phyloP scores from a whole-genome alignment of 2,113 vertebrate species.

The Saguinus midas region DNA sequence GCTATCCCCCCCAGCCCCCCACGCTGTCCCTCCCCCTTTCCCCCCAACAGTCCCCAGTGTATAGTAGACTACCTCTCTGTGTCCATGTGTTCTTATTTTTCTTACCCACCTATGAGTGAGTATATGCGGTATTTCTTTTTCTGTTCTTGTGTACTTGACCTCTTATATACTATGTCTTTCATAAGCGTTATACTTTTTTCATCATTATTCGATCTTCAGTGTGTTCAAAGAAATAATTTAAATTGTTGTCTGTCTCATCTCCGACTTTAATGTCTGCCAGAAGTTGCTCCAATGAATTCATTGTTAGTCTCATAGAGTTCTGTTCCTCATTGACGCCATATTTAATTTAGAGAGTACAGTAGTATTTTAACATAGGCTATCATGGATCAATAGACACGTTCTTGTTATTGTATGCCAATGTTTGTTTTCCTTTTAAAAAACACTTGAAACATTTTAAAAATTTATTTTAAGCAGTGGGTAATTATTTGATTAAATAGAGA shows the following conservation, averaged over 20 bases:
- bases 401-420: not conserved
- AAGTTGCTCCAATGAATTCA: not conserved
- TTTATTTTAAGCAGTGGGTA: not conserved
- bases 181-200: not conserved
- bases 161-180: not conserved
- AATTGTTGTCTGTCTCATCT: not conserved
- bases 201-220: too few species aligned
- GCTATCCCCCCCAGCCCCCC: too few species aligned
- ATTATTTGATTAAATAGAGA: not conserved
- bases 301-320: not conserved
- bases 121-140: too few species aligned
- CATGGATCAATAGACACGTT: not conserved
- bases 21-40: too few species aligned
- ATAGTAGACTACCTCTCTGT: too few species aligned
- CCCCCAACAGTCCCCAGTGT: too few species aligned
- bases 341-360: not conserved
- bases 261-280: not conserved
- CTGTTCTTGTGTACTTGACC: too few species aligned
- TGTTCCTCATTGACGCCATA: not conserved
- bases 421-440: not conserved
- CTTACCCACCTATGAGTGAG: too few species aligned
- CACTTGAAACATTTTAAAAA: not conserved
- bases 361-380: not conserved
- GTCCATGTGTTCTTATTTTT: too few species aligned
- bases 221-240: not conserved